phyloP scores from a whole-genome alignment of 2,113 vertebrate species.

The Vulpes vulpes region DNA sequence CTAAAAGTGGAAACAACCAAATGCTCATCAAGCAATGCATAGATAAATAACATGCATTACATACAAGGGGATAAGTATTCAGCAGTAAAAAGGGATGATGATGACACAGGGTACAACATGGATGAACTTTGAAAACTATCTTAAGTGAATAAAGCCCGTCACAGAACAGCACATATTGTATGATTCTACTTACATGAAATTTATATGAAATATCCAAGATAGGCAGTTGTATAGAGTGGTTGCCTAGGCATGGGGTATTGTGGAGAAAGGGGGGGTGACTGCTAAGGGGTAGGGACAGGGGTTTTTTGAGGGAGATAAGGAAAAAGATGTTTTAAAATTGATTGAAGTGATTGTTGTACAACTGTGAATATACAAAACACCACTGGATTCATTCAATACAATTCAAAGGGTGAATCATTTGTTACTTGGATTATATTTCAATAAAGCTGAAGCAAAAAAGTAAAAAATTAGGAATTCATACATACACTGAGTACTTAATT shows the following conservation, averaged over 20 bases:
- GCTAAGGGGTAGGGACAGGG: not conserved
- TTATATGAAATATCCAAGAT: not conserved
- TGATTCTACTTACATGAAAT: not conserved
- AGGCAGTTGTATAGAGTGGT: not conserved
- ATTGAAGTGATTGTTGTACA: not conserved
- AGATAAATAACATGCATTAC: not conserved
- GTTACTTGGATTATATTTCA: not conserved
- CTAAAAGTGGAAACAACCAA: not conserved
- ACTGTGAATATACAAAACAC: not conserved
- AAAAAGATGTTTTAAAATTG: not conserved
- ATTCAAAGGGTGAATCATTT: not conserved
- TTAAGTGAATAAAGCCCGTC: not conserved
- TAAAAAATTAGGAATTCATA: not conserved
- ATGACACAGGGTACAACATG: not conserved
- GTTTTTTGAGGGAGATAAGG: not conserved
- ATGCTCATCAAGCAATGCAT: not conserved
- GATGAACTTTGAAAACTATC: not conserved
- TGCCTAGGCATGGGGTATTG: not conserved
- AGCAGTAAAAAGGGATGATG: not conserved
- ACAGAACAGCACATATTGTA: not conserved
- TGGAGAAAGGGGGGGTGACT: not conserved
- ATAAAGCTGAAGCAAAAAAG: not conserved
- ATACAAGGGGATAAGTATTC: not conserved
- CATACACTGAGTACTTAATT: not conserved
- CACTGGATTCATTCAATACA: not conserved